Percentiles rank a stretch among this genome's conserved stretches.
phyloP scores from a whole-genome alignment of 2,888 invertebrate species.

The Romanomermis culicivorax region DNA sequence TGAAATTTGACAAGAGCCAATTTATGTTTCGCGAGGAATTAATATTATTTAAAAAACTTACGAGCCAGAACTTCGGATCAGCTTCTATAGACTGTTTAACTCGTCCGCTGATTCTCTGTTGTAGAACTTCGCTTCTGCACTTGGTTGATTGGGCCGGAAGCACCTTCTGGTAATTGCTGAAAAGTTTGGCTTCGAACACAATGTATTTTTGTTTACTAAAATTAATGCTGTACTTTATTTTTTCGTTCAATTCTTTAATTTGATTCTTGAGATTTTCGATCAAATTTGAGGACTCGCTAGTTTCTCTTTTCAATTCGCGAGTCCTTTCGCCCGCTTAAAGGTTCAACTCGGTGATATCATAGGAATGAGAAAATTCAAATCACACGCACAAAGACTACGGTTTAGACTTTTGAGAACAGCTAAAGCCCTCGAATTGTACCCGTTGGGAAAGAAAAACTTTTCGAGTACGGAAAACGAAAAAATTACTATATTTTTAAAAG shows the following conservation, averaged over 20 bases:
- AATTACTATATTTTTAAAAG: no score
- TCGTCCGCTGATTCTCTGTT: slow-evolving; percentile 12
- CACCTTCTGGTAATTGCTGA: slow-evolving; percentile 21
- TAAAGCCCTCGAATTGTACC: no score
- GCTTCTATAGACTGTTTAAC: slow-evolving; percentile 17
- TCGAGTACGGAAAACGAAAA: no score
- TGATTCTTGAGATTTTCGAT: slow-evolving; percentile 13
- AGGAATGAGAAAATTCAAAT: no score
- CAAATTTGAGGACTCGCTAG: slow-evolving; percentile 12
- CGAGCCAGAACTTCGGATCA: slow-evolving; percentile 25
- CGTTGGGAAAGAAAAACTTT: no score
- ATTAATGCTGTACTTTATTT: slow-evolving; percentile 4
- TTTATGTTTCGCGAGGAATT: no score
- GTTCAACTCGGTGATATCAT: no score
- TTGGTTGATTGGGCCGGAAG: slow-evolving; percentile 16
- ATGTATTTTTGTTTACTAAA: background rate
- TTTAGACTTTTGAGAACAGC: no score
- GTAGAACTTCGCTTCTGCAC: background rate
- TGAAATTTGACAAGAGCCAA: no score
- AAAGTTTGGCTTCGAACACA: background rate
- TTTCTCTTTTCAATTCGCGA: slow-evolving; percentile 14
- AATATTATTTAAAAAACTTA: slow-evolving; percentile 9
- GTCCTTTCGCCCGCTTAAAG: slow-evolving; percentile 18
- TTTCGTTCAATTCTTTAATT: slow-evolving; percentile 14
- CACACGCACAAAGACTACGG: no score